These are phyloP conservation scores for Callosobruchus maculatus DNA, from an alignment of 2,888 invertebrate genomes.

Conservation along the genomic window DNA sequence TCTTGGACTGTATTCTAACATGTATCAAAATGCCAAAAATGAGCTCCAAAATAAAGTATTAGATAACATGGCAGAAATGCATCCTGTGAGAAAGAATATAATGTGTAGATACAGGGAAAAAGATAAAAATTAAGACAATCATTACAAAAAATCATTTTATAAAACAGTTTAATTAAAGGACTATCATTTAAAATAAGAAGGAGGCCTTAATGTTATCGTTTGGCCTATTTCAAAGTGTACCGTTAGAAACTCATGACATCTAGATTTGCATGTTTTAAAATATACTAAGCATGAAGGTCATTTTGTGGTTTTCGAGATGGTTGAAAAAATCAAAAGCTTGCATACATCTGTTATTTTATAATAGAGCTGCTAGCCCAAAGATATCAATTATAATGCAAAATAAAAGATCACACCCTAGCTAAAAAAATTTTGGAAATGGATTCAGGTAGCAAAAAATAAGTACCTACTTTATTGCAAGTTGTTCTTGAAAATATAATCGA, in stretches of 20 bases:
- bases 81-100: not conserved
- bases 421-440: too few species aligned
- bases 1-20: not conserved
- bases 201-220: not conserved
- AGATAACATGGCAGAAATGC: not conserved
- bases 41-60: not conserved
- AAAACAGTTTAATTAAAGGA: not conserved
- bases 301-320: too few species aligned
- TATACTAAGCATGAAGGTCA: too few species aligned
- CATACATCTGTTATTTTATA: too few species aligned
- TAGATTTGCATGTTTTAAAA: too few species aligned
- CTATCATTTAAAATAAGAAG: not conserved
- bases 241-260: not conserved
- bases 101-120: not conserved
- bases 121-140: not conserved
- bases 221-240: not conserved
- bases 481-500: too few species aligned
- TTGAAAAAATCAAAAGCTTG: too few species aligned
- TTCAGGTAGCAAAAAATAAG: too few species aligned
- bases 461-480: too few species aligned
- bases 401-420: too few species aligned
- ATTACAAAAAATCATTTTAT: not conserved
- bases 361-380: too few species aligned
- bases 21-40: not conserved
- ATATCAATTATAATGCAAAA: too few species aligned